A percentile compares a stretch with the other conserved stretches of the same genome.
phyloP scores from a whole-genome alignment of 2,113 vertebrate genomes.

The Rhipidura dahli region DNA sequence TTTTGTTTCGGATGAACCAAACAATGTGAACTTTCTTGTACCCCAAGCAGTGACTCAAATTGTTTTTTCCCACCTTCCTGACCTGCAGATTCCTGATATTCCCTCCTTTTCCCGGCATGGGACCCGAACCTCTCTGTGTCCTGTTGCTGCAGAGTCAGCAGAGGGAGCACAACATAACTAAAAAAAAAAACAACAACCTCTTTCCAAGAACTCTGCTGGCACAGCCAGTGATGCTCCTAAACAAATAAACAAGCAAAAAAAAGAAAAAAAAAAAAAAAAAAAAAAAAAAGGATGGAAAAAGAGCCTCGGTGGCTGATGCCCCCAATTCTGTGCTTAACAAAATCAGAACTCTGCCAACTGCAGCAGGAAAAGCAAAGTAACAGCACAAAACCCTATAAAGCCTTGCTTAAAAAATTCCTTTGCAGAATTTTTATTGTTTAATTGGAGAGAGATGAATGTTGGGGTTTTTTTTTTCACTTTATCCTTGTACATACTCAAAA shows the following conservation, averaged over 20 bases:
- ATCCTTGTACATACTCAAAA: background rate
- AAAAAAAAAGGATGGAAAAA: background rate
- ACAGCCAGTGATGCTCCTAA: background rate
- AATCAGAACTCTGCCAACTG: background rate
- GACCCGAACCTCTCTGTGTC: background rate
- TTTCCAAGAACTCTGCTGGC: constrained; percentile 36
- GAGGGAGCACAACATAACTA: constrained; percentile 62
- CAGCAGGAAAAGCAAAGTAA: background rate
- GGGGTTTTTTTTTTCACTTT: background rate
- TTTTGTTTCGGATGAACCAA: background rate
- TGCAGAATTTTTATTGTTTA: background rate
- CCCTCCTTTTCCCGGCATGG: accelerated
- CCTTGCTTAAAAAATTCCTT: background rate
- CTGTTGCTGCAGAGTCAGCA: constrained; percentile 56
- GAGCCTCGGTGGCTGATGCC: background rate
- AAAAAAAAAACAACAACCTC: background rate
- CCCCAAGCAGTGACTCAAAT: background rate
- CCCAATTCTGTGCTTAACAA: background rate
- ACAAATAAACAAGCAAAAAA: background rate
- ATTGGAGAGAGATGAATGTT: background rate
- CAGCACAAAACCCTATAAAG: background rate
- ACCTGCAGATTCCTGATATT: background rate
- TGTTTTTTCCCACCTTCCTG: background rate
- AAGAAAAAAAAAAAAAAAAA: background rate
- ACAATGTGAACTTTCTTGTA: background rate